Percentiles rank a stretch among this genome's conserved stretches.
Conservation (phyloP, 1,140 invertebrate species). For the Eubasilissa regina region DNA sequence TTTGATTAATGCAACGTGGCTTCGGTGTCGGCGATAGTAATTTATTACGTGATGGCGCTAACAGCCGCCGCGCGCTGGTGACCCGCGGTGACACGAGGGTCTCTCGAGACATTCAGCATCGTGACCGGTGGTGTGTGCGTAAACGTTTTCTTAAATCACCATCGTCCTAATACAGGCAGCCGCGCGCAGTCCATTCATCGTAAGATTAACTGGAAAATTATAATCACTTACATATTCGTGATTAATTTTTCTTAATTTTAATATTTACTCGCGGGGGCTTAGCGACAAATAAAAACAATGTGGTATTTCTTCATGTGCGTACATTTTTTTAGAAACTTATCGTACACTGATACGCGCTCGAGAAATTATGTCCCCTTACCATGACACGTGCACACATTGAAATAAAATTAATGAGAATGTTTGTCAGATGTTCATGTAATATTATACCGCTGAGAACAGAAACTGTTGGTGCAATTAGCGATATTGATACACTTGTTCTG, state of each 20-base stretch:
- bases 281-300: too few species aligned
- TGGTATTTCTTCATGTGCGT: not conserved
- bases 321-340: not conserved
- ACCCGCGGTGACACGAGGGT: slow-evolving; percentile 13
- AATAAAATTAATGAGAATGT: too few species aligned
- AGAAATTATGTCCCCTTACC: too few species aligned
- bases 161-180: slow-evolving; percentile 17
- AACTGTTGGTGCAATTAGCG: slow-evolving; percentile 13
- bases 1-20: slow-evolving; percentile 19
- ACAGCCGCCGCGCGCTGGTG: not conserved
- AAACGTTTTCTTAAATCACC: too few species aligned
- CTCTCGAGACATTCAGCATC: not conserved
- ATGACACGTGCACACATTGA: too few species aligned
- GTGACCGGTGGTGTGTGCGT: too few species aligned
- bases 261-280: too few species aligned
- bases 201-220: slow-evolving; percentile 5
- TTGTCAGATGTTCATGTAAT: slow-evolving; percentile 7
- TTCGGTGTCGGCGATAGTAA: slow-evolving; percentile 7
- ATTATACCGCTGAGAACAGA: slow-evolving; percentile 7
- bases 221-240: not conserved
- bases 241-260: not conserved
- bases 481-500: slow-evolving; percentile 19
- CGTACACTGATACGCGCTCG: too few species aligned
- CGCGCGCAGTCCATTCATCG: slow-evolving; percentile 17
- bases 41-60: slow-evolving; percentile 21